Base-by-base conservation (phyloP, 2,113 vertebrate genomes). In the Cololabis saira region DNA sequence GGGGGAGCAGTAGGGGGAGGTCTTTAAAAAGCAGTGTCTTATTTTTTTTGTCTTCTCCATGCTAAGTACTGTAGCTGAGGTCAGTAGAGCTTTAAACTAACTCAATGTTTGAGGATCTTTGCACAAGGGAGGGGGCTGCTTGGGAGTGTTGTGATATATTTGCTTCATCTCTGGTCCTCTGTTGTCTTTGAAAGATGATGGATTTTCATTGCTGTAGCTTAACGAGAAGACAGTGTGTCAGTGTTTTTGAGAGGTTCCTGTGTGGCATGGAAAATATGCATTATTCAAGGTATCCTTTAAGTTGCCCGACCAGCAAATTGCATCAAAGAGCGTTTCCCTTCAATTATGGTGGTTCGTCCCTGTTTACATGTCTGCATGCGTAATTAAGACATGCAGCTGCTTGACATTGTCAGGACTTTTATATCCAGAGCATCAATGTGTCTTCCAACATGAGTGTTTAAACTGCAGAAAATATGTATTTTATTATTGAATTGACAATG, bases 81-180 rank as follows among this genome's bases (percentile, higher is more conserved):
- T 88, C 83, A 88, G 79, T 69, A 76, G 67, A 76, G 82, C 86
- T 87, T 87, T 66, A 86, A 89, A 87, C 76, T 56, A 83, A 88
- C 77, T 68, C 69, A 52, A 37, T 78, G 71, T 87, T 74, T 67
- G 85, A 80, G 72, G 50, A 44, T 78, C 50, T 18, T 37, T 40
- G 61, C 69, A 83, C 65, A 88, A 88, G 83, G 40, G 37, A 76
- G 54, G 42, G 18, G 63, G 19, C 50, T 42, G 56, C 40, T 37
- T 74, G 68, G 72, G 51, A 43, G 56, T 71, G 69, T 74, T 60
- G 42, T 65, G 68, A 62, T 18, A 37, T 37, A 30, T 75, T 83
- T 69, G 42, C 54, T 78, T 65, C 53, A 18, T 56, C 58, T 66
- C 47, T 57, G 2, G 59, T 77, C 61, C 56, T 74, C 70, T 81